Conservation (phyloP, 2,888 invertebrate genomes). For the Sesia bembeciformis region DNA sequence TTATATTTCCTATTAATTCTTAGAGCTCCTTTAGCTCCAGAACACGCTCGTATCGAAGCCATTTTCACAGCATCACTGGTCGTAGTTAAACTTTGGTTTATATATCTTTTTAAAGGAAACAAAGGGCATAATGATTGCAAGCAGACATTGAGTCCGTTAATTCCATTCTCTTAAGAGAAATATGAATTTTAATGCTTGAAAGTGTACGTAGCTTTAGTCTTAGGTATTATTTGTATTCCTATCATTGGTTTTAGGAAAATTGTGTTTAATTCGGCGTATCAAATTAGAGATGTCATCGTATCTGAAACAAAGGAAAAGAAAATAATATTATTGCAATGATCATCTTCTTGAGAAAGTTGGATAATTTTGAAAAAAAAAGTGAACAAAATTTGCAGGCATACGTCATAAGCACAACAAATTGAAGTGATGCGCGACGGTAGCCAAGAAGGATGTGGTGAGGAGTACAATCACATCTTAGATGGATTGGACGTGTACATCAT, state of each 20-base stretch:
- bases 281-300: constrained; percentile 2
- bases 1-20: not conserved
- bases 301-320: not conserved
- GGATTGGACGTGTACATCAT: too few species aligned
- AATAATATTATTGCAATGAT: not conserved
- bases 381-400: not conserved
- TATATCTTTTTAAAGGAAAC: constrained; percentile 14
- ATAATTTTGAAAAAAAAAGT: not conserved
- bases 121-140: constrained; percentile 14
- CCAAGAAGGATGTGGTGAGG: too few species aligned
- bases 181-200: constrained; percentile 25
- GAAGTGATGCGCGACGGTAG: too few species aligned
- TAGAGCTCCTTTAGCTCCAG: not conserved
- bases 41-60: constrained; percentile 16
- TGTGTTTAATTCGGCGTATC: constrained; percentile 2
- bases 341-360: not conserved
- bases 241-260: constrained; percentile 7
- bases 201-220: constrained; percentile 17
- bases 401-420: too few species aligned
- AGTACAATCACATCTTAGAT: too few species aligned
- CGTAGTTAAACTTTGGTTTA: constrained; percentile 11
- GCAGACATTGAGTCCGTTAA: constrained; percentile 16
- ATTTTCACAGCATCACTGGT: constrained; percentile 45
- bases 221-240: constrained; percentile 8
- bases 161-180: constrained; percentile 34